Base-by-base conservation (phyloP, 2,797 vertebrate species). In the Chrysocyon brachyurus region DNA sequence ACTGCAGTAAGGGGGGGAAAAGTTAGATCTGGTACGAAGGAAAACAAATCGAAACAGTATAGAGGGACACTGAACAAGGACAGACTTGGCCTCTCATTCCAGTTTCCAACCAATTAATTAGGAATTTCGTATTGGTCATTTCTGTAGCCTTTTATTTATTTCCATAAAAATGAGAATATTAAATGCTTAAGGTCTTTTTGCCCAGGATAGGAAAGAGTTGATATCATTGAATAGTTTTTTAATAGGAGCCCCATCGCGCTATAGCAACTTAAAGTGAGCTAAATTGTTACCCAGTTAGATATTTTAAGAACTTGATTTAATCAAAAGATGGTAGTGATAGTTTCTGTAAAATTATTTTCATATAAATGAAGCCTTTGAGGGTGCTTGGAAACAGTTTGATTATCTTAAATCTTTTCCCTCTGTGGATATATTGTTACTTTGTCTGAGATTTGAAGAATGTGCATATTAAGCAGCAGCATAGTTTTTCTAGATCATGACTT, bases 291-390 rank as follows among this genome's bases (percentile, higher is more conserved):
- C 57, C 31, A 85, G 31, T 66, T 82, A 96, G 54, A 54, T 73
- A 79, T n/a, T 97, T 96, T 97, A 56, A 85, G 57, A 94, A 79
- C 57, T 82, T 87, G 70, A 52, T 87, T 63, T 88, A 79, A 70
- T 87, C 56, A 77, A 57, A 73, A 91, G 7, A 59, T 95, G n/a
- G 78, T 49, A 61, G 9, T 82, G 79, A 73, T 87, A 91, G 61
- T 88, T 88, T 92, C 12, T 77, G 66, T 91, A 73, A 73, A 91
- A 68, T 90, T 93, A 73, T 79, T 93, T 90, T 81, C n/a, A 33
- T 84, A 59, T 81, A 94, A 87, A 61, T 87, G 46, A 90, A 95
- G 6, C 19, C 59, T 95, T 95, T 72, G 57, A 96, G 57, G 66
- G 31, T 90, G 12, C 16, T 81, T 96, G 33, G 63, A 83, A 73